A percentile compares a stretch with the other conserved stretches of the same genome.
Evolutionary conservation across 2,797 vertebrate genomes (phyloP).

Genomic region (Gymnocypris eckloni): DNA sequence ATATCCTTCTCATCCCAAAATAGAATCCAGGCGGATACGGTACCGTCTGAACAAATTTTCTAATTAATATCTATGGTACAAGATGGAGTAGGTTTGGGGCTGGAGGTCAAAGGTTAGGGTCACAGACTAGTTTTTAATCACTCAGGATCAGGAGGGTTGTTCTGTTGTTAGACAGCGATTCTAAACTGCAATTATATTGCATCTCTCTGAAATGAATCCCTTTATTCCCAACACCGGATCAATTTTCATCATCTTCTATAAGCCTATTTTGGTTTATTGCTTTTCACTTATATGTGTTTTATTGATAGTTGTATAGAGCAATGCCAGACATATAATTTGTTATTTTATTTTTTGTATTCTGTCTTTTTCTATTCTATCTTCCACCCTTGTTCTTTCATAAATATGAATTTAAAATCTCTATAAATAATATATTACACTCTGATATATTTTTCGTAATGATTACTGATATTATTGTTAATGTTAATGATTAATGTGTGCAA

Average conservation of each 20-base stretch:
- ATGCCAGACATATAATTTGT: constrained; percentile 1
- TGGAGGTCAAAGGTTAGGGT: constrained; percentile 94
- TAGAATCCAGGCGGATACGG: constrained; percentile 80
- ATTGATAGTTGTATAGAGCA: constrained; percentile 35
- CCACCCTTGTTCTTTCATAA: neutral
- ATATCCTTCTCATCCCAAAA: constrained; percentile 64
- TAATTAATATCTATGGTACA: constrained; percentile 94
- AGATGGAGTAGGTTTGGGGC: constrained; percentile 92
- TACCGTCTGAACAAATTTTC: constrained; percentile 86
- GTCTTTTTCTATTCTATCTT: neutral
- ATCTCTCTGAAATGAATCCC: constrained; percentile 66
- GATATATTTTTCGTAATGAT: neutral
- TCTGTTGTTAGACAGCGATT: constrained; percentile 78
- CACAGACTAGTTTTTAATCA: constrained; percentile 98
- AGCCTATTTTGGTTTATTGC: constrained; percentile 71
- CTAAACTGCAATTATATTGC: constrained; percentile 81
- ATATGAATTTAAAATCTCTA: neutral
- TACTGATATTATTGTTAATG: neutral
- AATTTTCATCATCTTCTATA: constrained; percentile 79
- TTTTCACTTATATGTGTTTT: constrained; percentile 46
- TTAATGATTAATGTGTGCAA: neutral
- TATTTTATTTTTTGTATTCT: neutral
- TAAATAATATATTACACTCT: neutral
- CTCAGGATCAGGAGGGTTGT: constrained; percentile 75
- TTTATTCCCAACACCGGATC: constrained; percentile 80